phyloP scores from a whole-genome alignment of 2,797 vertebrate genomes.

The Pachyuromys duprasi region DNA sequence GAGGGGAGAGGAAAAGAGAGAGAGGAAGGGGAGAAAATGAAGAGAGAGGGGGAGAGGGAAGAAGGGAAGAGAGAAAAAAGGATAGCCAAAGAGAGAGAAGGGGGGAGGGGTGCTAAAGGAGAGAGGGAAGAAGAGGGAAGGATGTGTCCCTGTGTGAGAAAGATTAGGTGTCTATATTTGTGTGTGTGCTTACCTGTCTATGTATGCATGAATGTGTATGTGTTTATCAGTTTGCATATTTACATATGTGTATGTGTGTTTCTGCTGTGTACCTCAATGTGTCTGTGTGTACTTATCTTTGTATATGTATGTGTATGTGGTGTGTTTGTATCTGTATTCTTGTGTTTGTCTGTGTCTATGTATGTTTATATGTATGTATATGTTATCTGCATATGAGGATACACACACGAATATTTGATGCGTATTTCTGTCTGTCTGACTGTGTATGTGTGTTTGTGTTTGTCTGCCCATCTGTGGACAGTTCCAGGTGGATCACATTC shows the following conservation, averaged over 20 bases:
- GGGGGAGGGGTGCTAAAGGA: background rate
- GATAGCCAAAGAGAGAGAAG: background rate
- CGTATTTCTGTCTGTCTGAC: background rate
- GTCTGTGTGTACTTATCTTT: too few species aligned
- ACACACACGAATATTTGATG: too few species aligned
- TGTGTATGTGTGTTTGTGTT: background rate
- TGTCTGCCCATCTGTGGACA: background rate
- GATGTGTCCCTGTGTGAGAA: background rate
- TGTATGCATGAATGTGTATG: background rate
- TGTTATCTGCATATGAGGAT: background rate
- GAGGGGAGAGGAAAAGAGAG: fast-evolving
- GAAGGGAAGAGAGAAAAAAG: too few species aligned
- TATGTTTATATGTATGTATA: background rate
- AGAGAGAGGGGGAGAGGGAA: background rate
- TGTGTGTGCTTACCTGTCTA: background rate
- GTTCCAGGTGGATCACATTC: background rate
- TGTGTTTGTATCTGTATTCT: too few species aligned
- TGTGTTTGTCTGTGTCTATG: background rate
- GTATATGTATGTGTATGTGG: too few species aligned
- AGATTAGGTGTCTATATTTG: background rate
- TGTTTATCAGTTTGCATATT: background rate
- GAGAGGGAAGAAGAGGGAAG: background rate
- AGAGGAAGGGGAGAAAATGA: too few species aligned
- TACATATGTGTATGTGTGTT: background rate
- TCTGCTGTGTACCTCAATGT: too few species aligned